Conservation (phyloP, 2,797 vertebrate species). For the Xiphophorus birchmanni region DNA sequence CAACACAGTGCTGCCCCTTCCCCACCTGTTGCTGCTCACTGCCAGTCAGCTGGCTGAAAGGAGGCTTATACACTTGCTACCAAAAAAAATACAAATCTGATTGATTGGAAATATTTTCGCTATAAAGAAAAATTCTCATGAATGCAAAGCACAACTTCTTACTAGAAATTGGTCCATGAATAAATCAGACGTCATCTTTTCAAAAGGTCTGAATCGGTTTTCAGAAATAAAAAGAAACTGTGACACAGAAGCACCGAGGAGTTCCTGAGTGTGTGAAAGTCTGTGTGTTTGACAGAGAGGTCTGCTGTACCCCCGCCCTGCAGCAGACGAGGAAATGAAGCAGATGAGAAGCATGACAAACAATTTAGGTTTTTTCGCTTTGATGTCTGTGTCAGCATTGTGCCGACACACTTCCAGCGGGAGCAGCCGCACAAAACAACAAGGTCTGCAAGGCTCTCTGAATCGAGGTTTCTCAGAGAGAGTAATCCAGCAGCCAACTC, state of each 20-base stretch:
- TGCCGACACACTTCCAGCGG: constrained; percentile 53
- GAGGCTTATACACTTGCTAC: not conserved
- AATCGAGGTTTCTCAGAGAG: constrained; percentile 49
- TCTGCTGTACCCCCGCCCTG: constrained; percentile 43
- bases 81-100: too few species aligned
- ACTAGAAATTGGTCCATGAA: not conserved
- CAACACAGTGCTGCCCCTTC: not conserved
- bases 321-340: constrained; percentile 56
- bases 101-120: too few species aligned
- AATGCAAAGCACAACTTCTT: not conserved
- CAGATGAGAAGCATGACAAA: constrained; percentile 60
- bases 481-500: constrained; percentile 47
- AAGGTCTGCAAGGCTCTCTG: constrained; percentile 39
- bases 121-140: too few species aligned
- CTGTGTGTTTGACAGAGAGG: constrained; percentile 26
- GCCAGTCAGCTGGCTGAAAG: not conserved
- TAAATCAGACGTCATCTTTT: constrained; percentile 54
- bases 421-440: constrained; percentile 54
- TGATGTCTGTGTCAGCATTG: constrained; percentile 65
- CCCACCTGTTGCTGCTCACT: not conserved
- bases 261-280: constrained; percentile 44
- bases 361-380: constrained; percentile 61
- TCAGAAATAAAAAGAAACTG: constrained; percentile 43
- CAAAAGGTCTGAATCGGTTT: constrained; percentile 63
- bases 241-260: constrained; percentile 48